Percentiles rank a stretch among this genome's conserved stretches.
phyloP scores from a whole-genome alignment of 2,113 vertebrate species.

The Crotophaga sulcirostris region DNA sequence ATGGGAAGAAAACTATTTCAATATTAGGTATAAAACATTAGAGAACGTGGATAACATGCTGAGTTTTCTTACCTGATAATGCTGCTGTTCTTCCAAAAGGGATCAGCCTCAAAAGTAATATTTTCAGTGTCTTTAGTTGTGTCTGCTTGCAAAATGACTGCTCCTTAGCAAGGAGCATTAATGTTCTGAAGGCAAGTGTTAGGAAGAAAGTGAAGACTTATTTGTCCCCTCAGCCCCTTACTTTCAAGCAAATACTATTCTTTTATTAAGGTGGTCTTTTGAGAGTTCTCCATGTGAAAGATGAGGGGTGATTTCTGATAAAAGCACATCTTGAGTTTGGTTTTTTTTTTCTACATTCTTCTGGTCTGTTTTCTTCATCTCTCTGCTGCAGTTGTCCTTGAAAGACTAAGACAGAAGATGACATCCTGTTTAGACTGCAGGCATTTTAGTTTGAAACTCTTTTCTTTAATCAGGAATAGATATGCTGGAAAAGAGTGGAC shows the following conservation, averaged over 20 bases:
- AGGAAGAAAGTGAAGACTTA: background rate
- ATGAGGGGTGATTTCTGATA: background rate
- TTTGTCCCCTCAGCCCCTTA: background rate
- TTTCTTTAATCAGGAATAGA: background rate
- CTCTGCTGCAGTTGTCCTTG: background rate
- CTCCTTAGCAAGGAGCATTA: background rate
- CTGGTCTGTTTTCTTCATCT: background rate
- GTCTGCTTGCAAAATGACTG: background rate
- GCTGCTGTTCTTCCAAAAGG: background rate
- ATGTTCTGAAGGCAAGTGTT: background rate
- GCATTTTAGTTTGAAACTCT: background rate
- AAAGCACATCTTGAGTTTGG: background rate
- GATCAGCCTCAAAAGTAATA: background rate
- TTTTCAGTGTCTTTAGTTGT: background rate
- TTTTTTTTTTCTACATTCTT: rapidly evolving
- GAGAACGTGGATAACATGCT: background rate
- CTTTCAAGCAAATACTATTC: background rate
- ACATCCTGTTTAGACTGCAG: background rate
- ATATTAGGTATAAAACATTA: background rate
- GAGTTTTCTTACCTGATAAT: background rate
- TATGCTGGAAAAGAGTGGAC: background rate
- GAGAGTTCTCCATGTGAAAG: background rate
- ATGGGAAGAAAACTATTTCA: background rate
- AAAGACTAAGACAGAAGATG: background rate
- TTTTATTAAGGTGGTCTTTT: background rate